Percentiles rank a stretch among this genome's conserved stretches.
These are phyloP conservation scores for Synergus umbraculus DNA, from an alignment of 2,888 invertebrate genomes.

Conservation along the genomic window DNA sequence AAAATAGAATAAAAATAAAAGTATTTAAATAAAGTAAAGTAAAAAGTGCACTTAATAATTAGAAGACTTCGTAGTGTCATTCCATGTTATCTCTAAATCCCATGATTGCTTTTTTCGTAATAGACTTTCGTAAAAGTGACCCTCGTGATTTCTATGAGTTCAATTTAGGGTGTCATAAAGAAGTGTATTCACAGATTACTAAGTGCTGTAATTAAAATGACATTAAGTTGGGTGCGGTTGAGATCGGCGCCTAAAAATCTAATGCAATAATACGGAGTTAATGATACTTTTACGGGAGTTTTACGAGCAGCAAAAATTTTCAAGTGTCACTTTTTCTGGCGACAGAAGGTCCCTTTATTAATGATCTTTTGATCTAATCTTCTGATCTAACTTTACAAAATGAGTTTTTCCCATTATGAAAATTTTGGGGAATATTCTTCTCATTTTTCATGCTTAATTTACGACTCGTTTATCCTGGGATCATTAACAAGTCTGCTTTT, in stretches of 20 bases:
- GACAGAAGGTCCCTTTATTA: neutral
- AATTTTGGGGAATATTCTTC: neutral
- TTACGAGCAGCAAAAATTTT: neutral
- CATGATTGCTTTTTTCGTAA: neutral
- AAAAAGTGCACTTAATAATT: no score
- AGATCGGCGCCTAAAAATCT: neutral
- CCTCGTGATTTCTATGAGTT: slow-evolving; percentile 7
- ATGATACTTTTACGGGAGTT: slow-evolving; percentile 29
- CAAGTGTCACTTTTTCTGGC: slow-evolving; percentile 6
- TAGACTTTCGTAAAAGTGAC: neutral
- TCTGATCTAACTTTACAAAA: neutral
- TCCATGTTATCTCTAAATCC: neutral
- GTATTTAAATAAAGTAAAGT: neutral
- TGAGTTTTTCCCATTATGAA: slow-evolving; percentile 9
- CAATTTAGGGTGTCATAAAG: neutral
- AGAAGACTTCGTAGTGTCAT: neutral
- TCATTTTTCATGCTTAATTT: no score
- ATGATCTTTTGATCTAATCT: slow-evolving; percentile 4
- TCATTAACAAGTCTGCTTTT: neutral
- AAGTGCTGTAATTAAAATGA: slow-evolving; percentile 30
- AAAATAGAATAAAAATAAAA: neutral
- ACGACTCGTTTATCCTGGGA: neutral
- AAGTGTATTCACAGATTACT: slow-evolving; percentile 18
- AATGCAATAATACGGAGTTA: slow-evolving; percentile 8
- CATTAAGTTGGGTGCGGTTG: slow-evolving; percentile 29